phyloP scores from a whole-genome alignment of 2,888 invertebrate genomes.

The Rhimphoctona megacephalus region DNA sequence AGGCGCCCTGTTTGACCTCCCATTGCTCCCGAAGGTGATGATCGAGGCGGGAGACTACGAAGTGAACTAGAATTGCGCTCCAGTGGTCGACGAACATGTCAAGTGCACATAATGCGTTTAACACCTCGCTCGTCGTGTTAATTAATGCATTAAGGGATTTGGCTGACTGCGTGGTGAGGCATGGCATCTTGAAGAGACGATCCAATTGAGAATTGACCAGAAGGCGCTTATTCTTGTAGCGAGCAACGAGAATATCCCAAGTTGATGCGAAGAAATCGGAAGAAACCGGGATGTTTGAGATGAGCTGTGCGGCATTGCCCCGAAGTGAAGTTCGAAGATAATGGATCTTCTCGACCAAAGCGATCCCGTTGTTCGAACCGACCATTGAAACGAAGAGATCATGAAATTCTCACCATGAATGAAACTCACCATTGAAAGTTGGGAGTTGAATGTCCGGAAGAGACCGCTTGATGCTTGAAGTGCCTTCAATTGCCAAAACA shows the following conservation, averaged over 20 bases:
- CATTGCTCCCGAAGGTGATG: no score
- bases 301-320: not conserved
- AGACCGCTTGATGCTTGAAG: not conserved
- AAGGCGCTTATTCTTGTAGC: not conserved
- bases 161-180: not conserved
- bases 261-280: not conserved
- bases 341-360: not conserved
- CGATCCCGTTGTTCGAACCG: not conserved
- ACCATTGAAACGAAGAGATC: conserved; percentile 1
- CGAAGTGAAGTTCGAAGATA: not conserved
- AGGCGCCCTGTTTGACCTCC: no score
- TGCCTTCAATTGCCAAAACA: not conserved
- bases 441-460: not conserved
- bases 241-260: not conserved
- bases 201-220: conserved; percentile 10
- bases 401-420: not conserved
- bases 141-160: no score
- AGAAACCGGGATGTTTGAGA: not conserved
- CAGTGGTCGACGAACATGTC: no score
- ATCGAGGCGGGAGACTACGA: no score
- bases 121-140: no score
- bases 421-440: not conserved
- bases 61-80: no score
- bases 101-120: no score
- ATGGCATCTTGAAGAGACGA: not conserved